Base-by-base conservation (phyloP, 1,140 invertebrate genomes). In the Drosophila littoralis region DNA sequence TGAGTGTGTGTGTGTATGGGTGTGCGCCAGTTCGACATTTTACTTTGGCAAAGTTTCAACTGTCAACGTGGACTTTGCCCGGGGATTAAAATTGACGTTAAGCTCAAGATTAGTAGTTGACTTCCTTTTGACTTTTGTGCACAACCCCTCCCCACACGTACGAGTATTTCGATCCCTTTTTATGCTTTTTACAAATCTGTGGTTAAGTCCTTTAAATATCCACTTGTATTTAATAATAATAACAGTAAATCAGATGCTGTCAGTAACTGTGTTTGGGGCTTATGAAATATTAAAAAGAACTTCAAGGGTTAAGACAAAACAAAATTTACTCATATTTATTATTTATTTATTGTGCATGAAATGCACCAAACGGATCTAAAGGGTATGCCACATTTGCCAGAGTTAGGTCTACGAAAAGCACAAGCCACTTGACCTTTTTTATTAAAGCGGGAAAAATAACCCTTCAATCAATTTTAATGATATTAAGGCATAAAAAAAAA, bases 51-150 rank as follows among this genome's bases (percentile, higher is more conserved):
- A 88, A 78, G 66, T 77, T 84, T 77, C 73, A 68, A 72, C 74
- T 88, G 84, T 81, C 85, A 79, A 57, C 74, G 67, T 75, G 52
- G 85, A 84, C 70, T 80, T 80, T 72, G 64, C n/a, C 12, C 43
- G 45, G 67, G 85, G 67, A 84, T 81, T 88, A 88, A 84, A 81
- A 64, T 74, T 65, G 67, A 78, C 77, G 67, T 81, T 89, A 85
- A 90, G 77, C 84, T 58, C 69, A 74, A 77, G 84, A 88, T 88
- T 88, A 90, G 84, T 84, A 88, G 65, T 76, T 67, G 82, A 83
- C 71, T 79, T 79, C 61, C 28, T 54, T 51, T 63, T 81, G 74
- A 65, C 38, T 68, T 72, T 52, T 69, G 48, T 42, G 28, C 36
- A 22, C 43, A 57, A 50, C 45, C 54, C 69, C 35, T 66, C 8